Percentiles rank a stretch among this genome's conserved stretches.
Evolutionary conservation across 2,888 invertebrate species (phyloP).

Genomic region (Hemistola chrysoprasaria): DNA sequence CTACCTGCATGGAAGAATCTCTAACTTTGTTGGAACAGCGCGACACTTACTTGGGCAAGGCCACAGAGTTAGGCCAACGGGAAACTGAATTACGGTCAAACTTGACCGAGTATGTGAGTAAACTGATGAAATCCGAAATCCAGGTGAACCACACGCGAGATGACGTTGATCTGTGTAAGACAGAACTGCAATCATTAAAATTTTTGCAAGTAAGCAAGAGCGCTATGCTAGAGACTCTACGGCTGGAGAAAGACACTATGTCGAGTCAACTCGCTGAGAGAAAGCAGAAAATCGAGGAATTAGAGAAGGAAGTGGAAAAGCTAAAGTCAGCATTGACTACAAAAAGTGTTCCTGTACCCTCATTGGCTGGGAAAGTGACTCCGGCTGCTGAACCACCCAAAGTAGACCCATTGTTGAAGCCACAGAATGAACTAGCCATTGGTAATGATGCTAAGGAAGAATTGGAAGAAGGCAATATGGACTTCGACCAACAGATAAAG

Average conservation of each 20-base stretch:
- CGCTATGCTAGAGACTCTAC: slow-evolving; percentile 67
- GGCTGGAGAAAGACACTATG: slow-evolving; percentile 69
- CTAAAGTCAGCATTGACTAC: slow-evolving; percentile 61
- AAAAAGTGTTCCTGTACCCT: slow-evolving; percentile 56
- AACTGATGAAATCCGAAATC: slow-evolving; percentile 57
- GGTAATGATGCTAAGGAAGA: slow-evolving; percentile 78
- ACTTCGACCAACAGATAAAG: slow-evolving; percentile 59
- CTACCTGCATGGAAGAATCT: slow-evolving; percentile 69
- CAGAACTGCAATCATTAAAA: slow-evolving; percentile 71
- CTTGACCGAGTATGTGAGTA: slow-evolving; percentile 51
- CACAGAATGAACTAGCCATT: slow-evolving; percentile 60
- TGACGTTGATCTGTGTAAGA: slow-evolving; percentile 68
- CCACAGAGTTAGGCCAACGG: slow-evolving; percentile 59
- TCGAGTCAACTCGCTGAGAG: slow-evolving; percentile 61
- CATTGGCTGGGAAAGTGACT: slow-evolving; percentile 56
- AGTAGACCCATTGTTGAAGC: slow-evolving; percentile 60
- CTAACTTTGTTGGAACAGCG: slow-evolving; percentile 64
- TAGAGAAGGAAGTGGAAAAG: slow-evolving; percentile 64
- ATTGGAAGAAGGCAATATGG: slow-evolving; percentile 72
- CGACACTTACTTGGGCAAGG: slow-evolving; percentile 60
- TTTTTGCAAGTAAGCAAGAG: slow-evolving; percentile 73
- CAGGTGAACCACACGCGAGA: slow-evolving; percentile 63
- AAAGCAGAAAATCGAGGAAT: slow-evolving; percentile 63
- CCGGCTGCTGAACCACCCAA: slow-evolving; percentile 68
- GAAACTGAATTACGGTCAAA: slow-evolving; percentile 56